These are phyloP conservation scores for Dugesia japonica DNA, from an alignment of 2,888 invertebrate species.

Conservation along the genomic window DNA sequence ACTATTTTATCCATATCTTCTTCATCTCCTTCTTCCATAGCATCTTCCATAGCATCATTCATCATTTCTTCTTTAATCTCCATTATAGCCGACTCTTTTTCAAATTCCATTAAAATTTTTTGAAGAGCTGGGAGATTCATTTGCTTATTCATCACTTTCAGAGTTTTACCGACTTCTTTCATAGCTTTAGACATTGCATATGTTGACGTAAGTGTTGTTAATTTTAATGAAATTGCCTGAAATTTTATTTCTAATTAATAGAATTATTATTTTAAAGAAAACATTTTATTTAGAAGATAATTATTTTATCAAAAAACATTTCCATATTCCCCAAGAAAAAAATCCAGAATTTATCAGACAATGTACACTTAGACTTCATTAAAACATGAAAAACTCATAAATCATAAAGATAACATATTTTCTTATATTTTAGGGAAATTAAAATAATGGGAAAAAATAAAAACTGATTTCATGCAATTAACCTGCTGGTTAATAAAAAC, in stretches of 20 bases:
- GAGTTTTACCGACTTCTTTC: neutral
- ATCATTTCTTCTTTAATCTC: constrained; percentile 42
- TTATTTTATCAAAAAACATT: neutral
- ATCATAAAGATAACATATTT: too few relatives aligned
- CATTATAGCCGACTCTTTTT: neutral
- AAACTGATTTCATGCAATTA: too few relatives aligned
- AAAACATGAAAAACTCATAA: too few relatives aligned
- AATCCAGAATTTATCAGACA: neutral
- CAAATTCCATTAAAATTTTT: neutral
- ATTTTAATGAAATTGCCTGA: neutral
- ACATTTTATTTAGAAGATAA: neutral
- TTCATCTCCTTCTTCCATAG: constrained; percentile 72
- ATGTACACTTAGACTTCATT: neutral
- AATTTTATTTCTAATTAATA: neutral
- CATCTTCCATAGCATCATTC: constrained; percentile 73
- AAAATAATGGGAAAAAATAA: too few relatives aligned
- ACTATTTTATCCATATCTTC: constrained; percentile 72
- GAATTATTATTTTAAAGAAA: neutral
- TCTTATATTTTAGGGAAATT: too few relatives aligned
- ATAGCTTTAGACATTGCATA: neutral
- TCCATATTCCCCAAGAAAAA: neutral
- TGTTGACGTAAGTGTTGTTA: neutral
- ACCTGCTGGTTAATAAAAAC: too few relatives aligned
- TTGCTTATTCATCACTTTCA: neutral
- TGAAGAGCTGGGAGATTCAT: neutral